phyloP scores from a whole-genome alignment of 2,797 vertebrate genomes.

The Holocentrus rufus region DNA sequence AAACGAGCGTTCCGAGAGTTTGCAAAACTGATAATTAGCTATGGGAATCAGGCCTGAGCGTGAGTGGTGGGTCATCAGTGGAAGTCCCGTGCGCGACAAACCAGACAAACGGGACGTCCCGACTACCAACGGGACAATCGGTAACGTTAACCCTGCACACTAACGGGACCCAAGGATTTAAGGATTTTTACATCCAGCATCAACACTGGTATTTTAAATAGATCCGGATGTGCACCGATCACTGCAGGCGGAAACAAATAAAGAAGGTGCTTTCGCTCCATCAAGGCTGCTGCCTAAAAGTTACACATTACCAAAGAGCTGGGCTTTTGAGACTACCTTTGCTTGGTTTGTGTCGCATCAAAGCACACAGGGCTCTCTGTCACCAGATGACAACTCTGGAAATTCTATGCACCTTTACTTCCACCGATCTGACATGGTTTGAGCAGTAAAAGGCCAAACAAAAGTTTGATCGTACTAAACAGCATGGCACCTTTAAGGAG shows the following conservation, averaged over 20 bases:
- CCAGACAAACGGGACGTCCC: no score
- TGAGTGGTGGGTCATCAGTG: no score
- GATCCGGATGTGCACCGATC: conserved; percentile 42
- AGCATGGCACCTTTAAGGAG: no score
- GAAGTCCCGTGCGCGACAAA: no score
- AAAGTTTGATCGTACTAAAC: not conserved
- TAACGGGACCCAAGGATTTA: not conserved
- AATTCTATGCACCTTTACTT: no score
- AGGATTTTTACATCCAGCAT: conserved; percentile 34
- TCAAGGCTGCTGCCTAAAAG: not conserved
- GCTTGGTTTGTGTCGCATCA: not conserved
- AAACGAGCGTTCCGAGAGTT: no score
- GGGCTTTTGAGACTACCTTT: not conserved
- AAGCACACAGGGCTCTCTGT: not conserved
- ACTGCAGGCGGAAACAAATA: conserved; percentile 37
- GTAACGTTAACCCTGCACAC: not conserved
- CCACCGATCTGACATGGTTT: not conserved
- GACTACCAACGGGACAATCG: no score
- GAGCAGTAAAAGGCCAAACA: not conserved
- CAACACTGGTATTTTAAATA: conserved; percentile 60
- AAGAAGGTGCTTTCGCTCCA: conserved; percentile 40
- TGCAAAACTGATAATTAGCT: no score
- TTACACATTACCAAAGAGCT: conserved; percentile 9
- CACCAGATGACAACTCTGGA: no score
- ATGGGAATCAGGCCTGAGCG: no score